phyloP scores from a whole-genome alignment of 2,113 vertebrate species.

The Camelus bactrianus region DNA sequence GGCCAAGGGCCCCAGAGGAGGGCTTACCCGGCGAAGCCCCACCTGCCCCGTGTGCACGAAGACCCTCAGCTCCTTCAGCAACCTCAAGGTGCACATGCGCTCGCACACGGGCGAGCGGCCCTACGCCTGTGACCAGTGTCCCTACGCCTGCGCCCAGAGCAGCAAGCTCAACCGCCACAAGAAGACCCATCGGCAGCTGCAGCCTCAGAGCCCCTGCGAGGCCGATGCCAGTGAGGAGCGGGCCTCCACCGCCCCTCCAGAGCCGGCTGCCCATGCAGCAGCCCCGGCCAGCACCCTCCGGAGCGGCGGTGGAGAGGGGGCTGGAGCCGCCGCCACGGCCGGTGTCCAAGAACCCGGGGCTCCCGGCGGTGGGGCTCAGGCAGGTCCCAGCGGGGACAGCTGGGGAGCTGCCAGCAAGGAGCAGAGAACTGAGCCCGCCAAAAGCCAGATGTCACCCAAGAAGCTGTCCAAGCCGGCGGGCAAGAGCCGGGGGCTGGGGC shows the following conservation, averaged over 20 bases:
- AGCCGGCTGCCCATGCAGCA: conserved; percentile 84
- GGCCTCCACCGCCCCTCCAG: conserved; percentile 86
- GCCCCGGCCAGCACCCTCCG: background rate
- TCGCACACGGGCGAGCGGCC: conserved; percentile 93
- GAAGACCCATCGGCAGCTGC: conserved; percentile 89
- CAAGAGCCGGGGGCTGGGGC: conserved; percentile 78
- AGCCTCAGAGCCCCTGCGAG: conserved; percentile 13
- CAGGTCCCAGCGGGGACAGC: background rate
- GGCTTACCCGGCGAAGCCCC: conserved; percentile 78
- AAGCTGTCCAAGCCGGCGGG: conserved; percentile 81
- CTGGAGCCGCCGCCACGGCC: conserved; percentile 6
- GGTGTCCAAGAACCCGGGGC: conserved; percentile 75
- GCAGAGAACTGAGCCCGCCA: background rate
- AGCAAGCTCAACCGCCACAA: conserved; percentile 94
- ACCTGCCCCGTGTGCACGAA: conserved; percentile 91
- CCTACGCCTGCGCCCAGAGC: conserved; percentile 92
- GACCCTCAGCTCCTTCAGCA: conserved; percentile 94
- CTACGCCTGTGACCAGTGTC: conserved; percentile 90
- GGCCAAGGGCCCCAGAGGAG: background rate
- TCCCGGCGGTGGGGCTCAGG: conserved; percentile 73
- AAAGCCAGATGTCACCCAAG: conserved; percentile 72
- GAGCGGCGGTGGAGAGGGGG: background rate
- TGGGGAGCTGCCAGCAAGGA: conserved; percentile 29
- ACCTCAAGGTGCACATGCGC: conserved; percentile 93
- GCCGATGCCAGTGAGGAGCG: conserved; percentile 85